A percentile compares a stretch with the other conserved stretches of the same genome.
Evolutionary conservation across 2,888 invertebrate genomes (phyloP).

Genomic region (Scrobipalpa atriplicella): DNA sequence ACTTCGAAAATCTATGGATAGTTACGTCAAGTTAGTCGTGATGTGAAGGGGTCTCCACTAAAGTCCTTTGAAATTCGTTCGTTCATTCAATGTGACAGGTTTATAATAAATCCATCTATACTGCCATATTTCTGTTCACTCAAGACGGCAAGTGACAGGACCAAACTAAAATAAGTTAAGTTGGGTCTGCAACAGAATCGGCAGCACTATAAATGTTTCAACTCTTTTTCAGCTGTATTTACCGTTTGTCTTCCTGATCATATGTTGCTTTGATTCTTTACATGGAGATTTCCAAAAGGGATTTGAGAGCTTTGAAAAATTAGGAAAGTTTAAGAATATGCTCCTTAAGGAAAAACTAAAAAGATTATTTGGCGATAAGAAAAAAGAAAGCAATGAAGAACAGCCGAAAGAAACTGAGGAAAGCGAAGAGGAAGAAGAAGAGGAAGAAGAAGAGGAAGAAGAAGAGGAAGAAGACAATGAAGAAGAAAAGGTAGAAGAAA

Average conservation of each 20-base stretch:
- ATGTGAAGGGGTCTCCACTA: too few species aligned
- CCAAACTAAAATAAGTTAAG: too few species aligned
- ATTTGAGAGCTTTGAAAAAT: conserved; percentile 1
- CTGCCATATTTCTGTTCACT: too few species aligned
- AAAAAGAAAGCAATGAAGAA: neutral
- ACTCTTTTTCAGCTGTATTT: neutral
- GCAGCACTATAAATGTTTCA: neutral
- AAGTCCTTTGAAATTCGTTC: too few species aligned
- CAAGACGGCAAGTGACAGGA: too few species aligned
- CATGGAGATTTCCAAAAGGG: neutral
- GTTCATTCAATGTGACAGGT: too few species aligned
- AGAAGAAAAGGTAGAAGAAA: neutral
- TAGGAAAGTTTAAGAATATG: neutral
- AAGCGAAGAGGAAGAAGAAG: neutral
- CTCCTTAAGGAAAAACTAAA: neutral
- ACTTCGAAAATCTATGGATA: too few species aligned
- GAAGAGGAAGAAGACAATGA: neutral
- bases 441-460: neutral
- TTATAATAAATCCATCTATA: too few species aligned
- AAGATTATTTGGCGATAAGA: neutral
- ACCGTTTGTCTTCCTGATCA: neutral
- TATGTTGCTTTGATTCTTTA: neutral
- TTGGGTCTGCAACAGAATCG: too few species aligned
- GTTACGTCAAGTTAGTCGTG: too few species aligned
- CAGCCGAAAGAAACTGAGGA: neutral